Evolutionary conservation across 2,888 invertebrate genomes (phyloP).

Genomic region (Plagiodera versicolora): DNA sequence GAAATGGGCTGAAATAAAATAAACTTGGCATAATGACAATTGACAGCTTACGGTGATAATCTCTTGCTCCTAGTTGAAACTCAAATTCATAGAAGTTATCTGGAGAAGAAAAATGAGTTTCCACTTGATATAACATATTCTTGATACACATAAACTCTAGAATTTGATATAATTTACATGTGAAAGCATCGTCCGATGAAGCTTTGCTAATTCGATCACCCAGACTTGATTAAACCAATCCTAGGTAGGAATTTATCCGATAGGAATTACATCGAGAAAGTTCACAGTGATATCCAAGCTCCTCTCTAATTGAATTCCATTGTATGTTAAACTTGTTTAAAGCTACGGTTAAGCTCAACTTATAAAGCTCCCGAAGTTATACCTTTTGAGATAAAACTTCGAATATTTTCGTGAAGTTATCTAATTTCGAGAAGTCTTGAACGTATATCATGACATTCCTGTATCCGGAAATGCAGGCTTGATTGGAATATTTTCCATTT

Average conservation of each 20-base stretch:
- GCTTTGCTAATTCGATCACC: conserved; percentile 21
- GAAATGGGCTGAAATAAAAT: too few species aligned
- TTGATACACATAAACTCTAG: too few species aligned
- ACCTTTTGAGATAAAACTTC: conserved; percentile 32
- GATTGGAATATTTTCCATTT: conserved; percentile 24
- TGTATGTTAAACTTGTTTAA: conserved; percentile 49
- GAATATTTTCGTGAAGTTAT: conserved; percentile 33
- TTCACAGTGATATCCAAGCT: conserved; percentile 47
- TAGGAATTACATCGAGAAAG: conserved; percentile 47
- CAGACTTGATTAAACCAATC: conserved; percentile 17
- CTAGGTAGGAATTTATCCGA: conserved; percentile 43
- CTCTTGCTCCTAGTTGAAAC: too few species aligned
- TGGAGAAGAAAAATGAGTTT: too few species aligned
- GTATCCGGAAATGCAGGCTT: conserved; percentile 9
- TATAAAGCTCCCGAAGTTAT: conserved; percentile 30
- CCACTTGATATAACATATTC: too few species aligned
- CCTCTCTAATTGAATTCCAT: conserved; percentile 51
- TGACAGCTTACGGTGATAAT: too few species aligned
- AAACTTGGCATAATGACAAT: too few species aligned
- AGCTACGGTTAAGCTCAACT: conserved; percentile 35
- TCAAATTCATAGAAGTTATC: too few species aligned
- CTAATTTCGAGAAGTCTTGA: conserved; percentile 25
- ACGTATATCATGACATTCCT: conserved; percentile 12
- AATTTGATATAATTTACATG: too few species aligned
- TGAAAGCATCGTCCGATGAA: too few species aligned